Conservation (phyloP, 2,113 vertebrate species). For the Ctenodactylus gundi region DNA sequence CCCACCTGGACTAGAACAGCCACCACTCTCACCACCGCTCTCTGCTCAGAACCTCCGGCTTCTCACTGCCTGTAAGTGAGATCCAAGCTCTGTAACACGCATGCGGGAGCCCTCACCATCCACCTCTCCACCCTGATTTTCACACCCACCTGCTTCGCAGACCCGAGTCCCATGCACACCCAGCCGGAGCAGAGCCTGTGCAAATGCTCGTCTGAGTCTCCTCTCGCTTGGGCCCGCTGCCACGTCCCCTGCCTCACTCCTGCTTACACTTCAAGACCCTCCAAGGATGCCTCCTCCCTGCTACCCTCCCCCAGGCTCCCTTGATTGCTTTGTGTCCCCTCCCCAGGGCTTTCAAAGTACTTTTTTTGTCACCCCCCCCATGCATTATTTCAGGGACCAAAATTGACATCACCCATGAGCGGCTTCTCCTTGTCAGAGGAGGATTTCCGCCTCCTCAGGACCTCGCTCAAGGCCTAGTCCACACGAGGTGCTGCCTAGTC, state of each 20-base stretch:
- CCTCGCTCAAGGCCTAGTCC: neutral
- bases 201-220: neutral
- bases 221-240: fast-evolving
- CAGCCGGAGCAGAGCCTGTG: neutral
- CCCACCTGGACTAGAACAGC: too few species aligned
- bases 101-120: neutral
- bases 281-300: neutral
- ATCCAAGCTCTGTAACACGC: neutral
- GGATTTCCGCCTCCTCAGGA: neutral
- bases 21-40: neutral
- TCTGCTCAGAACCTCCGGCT: neutral
- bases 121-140: neutral
- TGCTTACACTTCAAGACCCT: neutral
- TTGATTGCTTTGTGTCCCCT: neutral
- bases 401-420: neutral
- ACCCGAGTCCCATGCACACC: neutral
- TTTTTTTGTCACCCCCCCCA: neutral
- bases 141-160: neutral
- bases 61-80: neutral
- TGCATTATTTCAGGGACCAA: neutral
- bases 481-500: neutral
- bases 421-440: neutral
- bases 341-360: neutral
- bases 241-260: neutral
- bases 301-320: neutral